Evolutionary conservation across 2,797 vertebrate genomes (phyloP).

Genomic region (Cryptoprocta ferox): DNA sequence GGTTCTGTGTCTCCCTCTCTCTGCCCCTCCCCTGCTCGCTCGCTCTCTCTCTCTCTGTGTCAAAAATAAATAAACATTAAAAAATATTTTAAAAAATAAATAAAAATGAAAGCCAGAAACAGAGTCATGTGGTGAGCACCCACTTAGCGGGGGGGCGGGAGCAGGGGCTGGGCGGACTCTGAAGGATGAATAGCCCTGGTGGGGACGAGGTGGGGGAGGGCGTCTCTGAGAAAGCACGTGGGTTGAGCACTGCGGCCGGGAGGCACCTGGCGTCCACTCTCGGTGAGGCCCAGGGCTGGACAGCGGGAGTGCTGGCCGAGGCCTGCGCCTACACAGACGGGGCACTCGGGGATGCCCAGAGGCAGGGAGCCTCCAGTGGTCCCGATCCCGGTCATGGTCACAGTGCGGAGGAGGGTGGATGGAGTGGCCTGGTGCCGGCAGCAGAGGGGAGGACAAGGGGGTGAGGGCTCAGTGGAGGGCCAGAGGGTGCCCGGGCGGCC

Average conservation of each 20-base stretch:
- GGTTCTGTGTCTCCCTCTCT: too few relatives aligned
- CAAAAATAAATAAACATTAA: too few relatives aligned
- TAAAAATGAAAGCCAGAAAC: not conserved
- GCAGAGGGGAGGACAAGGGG: not conserved
- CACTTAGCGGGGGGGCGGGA: not conserved
- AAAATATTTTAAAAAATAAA: too few relatives aligned
- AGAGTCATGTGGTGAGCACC: not conserved
- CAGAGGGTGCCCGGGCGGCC: not conserved
- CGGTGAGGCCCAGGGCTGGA: not conserved
- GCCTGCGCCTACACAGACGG: not conserved
- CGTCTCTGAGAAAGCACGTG: not conserved
- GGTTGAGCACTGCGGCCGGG: rapidly evolving
- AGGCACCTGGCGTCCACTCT: too few relatives aligned
- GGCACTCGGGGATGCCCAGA: not conserved
- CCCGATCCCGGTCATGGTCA: not conserved
- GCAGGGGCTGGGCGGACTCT: not conserved
- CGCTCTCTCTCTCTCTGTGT: too few relatives aligned
- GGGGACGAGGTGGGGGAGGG: not conserved
- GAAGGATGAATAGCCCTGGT: not conserved
- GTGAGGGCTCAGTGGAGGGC: not conserved
- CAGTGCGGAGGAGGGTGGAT: too few relatives aligned
- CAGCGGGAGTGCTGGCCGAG: not conserved
- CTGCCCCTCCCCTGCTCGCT: too few relatives aligned
- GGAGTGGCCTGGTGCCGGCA: not conserved
- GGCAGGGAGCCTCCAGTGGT: too few relatives aligned